Conservation (phyloP, 1,140 invertebrate genomes). For the Pseudomyrmex cubaensis region DNA sequence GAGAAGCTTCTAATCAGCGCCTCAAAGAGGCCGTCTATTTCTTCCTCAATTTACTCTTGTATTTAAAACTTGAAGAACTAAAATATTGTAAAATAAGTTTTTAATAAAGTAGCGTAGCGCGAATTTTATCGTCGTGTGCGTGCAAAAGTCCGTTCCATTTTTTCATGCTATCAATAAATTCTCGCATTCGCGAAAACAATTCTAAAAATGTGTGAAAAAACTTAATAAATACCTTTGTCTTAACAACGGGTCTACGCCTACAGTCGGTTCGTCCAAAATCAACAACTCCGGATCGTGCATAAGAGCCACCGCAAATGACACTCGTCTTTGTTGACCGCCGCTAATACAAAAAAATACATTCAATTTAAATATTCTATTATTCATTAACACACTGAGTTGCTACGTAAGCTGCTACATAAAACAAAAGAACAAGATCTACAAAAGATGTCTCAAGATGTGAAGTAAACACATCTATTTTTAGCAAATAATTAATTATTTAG, state of each 20-base stretch:
- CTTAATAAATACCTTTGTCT: constrained; percentile 88
- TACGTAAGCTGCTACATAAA: too few species aligned
- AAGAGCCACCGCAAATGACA: constrained; percentile 96
- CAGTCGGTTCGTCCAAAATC: constrained; percentile 97
- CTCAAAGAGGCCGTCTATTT: neutral
- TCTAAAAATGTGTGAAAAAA: neutral
- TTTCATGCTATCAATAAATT: neutral
- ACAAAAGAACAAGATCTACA: too few species aligned
- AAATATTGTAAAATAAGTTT: too few species aligned
- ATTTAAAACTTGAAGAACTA: neutral
- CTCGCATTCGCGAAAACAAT: neutral
- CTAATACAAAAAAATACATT: constrained; percentile 83
- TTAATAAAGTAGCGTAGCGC: too few species aligned
- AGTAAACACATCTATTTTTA: too few species aligned
- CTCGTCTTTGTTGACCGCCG: constrained; percentile 96
- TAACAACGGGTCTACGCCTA: constrained; percentile 95
- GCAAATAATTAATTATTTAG: too few species aligned
- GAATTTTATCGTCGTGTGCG: neutral
- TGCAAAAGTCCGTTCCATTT: neutral
- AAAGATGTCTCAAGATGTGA: too few species aligned
- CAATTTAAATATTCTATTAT: too few species aligned
- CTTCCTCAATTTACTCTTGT: neutral
- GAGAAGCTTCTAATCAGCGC: neutral
- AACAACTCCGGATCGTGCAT: constrained; percentile 97
- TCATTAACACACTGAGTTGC: too few species aligned